These are phyloP conservation scores for Drosophila nannoptera DNA, from an alignment of 1,140 invertebrate genomes.

Conservation along the genomic window DNA sequence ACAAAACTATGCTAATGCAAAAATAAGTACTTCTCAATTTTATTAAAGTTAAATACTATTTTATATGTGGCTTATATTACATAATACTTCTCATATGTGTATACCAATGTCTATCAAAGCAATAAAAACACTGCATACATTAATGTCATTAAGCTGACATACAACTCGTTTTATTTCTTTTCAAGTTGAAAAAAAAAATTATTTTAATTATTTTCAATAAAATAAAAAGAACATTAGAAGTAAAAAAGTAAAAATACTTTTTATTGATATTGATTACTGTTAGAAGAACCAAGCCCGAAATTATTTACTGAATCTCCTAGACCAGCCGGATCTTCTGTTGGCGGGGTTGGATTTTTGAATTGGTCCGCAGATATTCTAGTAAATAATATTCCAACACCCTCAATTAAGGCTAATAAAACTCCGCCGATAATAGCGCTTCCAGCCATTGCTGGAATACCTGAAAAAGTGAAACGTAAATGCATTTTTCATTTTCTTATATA, in stretches of 20 bases:
- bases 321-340: conserved; percentile 85
- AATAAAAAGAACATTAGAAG: conserved; percentile 32
- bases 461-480: conserved; percentile 34
- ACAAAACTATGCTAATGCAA: neutral
- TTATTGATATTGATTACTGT: conserved; percentile 55
- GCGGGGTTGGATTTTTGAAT: conserved; percentile 88
- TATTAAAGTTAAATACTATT: neutral
- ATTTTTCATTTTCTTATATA: too few relatives aligned
- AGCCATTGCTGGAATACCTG: conserved; percentile 91
- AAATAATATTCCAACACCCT: conserved; percentile 96
- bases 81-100: too few relatives aligned
- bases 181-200: neutral
- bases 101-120: too few relatives aligned
- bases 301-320: conserved; percentile 80
- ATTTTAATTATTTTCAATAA: conserved; percentile 9
- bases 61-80: too few relatives aligned
- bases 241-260: conserved; percentile 19
- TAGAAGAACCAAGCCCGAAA: conserved; percentile 43
- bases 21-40: neutral
- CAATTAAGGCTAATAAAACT: conserved; percentile 95
- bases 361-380: conserved; percentile 93
- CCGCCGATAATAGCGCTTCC: conserved; percentile 97
- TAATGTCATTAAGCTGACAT: too few relatives aligned
- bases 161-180: too few relatives aligned
- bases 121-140: too few relatives aligned